Evolutionary conservation across 2,888 invertebrate genomes (phyloP).

Genomic region (Spilarctia lutea): DNA sequence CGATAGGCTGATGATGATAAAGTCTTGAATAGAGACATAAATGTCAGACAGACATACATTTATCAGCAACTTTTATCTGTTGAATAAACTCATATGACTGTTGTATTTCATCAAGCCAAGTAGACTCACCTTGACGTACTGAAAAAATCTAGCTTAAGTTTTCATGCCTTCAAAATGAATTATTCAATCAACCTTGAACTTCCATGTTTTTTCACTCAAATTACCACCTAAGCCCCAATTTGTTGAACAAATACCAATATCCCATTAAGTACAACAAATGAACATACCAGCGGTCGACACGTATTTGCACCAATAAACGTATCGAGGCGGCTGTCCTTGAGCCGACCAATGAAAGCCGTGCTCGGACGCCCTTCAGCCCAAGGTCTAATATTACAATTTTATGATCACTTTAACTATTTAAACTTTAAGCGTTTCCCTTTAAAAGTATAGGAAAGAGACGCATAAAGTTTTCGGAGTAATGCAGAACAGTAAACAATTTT

Average conservation of each 20-base stretch:
- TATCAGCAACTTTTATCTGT: no score
- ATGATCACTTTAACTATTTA: constrained; percentile 31
- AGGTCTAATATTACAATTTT: constrained; percentile 39
- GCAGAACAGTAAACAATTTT: background rate
- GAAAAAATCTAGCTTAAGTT: no score
- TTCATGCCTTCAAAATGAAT: background rate
- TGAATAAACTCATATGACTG: no score
- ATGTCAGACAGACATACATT: no score
- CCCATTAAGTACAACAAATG: constrained; percentile 2
- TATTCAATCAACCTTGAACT: background rate
- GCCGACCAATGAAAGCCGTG: constrained; percentile 31
- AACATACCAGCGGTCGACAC: constrained; percentile 1
- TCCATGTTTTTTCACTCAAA: background rate
- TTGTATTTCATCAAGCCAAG: no score
- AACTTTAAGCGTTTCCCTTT: constrained; percentile 1
- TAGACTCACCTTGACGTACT: no score
- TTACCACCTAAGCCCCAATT: background rate
- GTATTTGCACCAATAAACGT: constrained; percentile 10
- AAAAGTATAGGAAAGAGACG: background rate
- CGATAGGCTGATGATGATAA: no score
- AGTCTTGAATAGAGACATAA: no score
- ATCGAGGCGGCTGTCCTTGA: constrained; percentile 33
- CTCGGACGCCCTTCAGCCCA: constrained; percentile 31
- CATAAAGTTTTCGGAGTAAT: background rate
- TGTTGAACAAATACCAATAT: background rate